These are phyloP conservation scores for Synanthedon formicaeformis DNA, from an alignment of 2,888 invertebrate genomes.

Conservation along the genomic window DNA sequence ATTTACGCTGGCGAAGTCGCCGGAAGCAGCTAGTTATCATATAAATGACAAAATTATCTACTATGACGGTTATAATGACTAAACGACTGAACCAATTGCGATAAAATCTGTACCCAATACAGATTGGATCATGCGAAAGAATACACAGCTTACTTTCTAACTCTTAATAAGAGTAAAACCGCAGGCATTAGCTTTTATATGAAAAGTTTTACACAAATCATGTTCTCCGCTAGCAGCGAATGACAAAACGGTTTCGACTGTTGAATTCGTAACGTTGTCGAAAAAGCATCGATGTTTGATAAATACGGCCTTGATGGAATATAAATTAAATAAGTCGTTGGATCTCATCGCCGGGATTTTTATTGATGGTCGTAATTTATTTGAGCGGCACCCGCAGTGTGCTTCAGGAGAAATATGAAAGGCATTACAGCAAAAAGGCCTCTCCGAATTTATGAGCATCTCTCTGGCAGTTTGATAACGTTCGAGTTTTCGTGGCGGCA, in stretches of 20 bases:
- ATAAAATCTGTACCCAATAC: too few relatives aligned
- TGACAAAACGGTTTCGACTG: slow-evolving; percentile 5
- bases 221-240: neutral
- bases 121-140: too few relatives aligned
- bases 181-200: too few relatives aligned
- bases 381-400: slow-evolving; percentile 66
- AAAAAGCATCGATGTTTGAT: slow-evolving; percentile 52
- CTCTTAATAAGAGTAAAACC: too few relatives aligned
- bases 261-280: slow-evolving; percentile 21
- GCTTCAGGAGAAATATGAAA: slow-evolving; percentile 66
- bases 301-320: slow-evolving; percentile 63
- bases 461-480: slow-evolving; percentile 58
- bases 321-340: slow-evolving; percentile 68
- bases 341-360: slow-evolving; percentile 62
- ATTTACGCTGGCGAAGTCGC: too few relatives aligned
- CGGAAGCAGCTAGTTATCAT: too few relatives aligned
- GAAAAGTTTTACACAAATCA: neutral
- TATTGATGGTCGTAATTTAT: slow-evolving; percentile 69
- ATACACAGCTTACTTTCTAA: too few relatives aligned
- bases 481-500: slow-evolving; percentile 37
- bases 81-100: too few relatives aligned
- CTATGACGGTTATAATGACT: too few relatives aligned
- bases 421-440: slow-evolving; percentile 68
- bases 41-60: too few relatives aligned
- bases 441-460: slow-evolving; percentile 65